These are phyloP conservation scores for Plebejus argus DNA, from an alignment of 2,888 invertebrate species.

Conservation along the genomic window DNA sequence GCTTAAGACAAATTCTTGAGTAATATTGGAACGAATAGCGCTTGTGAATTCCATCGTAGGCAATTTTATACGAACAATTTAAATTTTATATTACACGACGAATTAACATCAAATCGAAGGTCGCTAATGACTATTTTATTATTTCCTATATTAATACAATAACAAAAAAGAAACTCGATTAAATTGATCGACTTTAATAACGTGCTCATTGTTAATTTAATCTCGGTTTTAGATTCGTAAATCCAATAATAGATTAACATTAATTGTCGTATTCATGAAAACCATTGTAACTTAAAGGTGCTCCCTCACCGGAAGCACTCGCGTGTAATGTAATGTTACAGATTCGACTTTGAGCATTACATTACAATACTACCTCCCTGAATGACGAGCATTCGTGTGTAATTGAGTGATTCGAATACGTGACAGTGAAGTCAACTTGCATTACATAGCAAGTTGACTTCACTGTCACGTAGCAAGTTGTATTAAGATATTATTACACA, in stretches of 20 bases:
- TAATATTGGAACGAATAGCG: conserved; percentile 20
- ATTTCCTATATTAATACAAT: conserved; percentile 25
- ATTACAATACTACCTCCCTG: too few relatives aligned
- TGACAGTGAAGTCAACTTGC: too few relatives aligned
- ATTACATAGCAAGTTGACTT: too few relatives aligned
- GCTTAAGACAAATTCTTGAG: conserved; percentile 24
- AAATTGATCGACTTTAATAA: neutral
- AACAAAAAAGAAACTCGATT: conserved; percentile 11
- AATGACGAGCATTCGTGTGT: too few relatives aligned
- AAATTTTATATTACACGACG: conserved; percentile 29
- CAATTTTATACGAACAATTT: conserved; percentile 28
- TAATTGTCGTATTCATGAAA: neutral
- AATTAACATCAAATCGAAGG: conserved; percentile 24
- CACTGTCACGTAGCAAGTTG: too few relatives aligned
- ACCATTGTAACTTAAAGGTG: too few relatives aligned
- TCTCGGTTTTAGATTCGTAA: neutral
- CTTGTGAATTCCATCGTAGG: conserved; percentile 20
- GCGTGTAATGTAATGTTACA: too few relatives aligned
- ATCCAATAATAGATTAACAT: neutral
- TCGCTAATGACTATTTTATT: conserved; percentile 20
- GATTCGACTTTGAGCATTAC: too few relatives aligned
- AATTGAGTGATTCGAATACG: too few relatives aligned
- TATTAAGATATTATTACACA: too few relatives aligned
- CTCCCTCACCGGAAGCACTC: too few relatives aligned
- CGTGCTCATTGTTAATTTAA: neutral